phyloP scores from a whole-genome alignment of 2,113 vertebrate genomes.

The Prinia subflava region DNA sequence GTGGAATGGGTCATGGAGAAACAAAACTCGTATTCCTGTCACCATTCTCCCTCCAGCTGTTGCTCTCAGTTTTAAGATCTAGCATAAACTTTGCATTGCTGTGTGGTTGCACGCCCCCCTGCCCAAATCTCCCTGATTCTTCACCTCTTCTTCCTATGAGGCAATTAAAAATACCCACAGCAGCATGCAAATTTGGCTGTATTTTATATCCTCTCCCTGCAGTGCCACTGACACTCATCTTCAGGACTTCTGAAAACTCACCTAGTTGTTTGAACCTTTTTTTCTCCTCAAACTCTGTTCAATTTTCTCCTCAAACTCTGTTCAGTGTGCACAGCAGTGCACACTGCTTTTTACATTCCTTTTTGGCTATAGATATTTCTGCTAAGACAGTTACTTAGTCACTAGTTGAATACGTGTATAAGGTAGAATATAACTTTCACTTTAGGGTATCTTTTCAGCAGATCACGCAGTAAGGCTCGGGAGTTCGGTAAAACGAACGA shows the following conservation, averaged over 20 bases:
- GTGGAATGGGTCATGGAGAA: not conserved
- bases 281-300: not conserved
- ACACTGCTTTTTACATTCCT: not conserved
- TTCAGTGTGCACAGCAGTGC: no score
- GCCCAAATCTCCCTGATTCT: not conserved
- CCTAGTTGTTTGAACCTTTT: not conserved
- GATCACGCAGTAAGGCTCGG: accelerated
- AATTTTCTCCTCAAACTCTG: not conserved
- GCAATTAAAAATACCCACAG: not conserved
- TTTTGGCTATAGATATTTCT: not conserved
- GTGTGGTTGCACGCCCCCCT: not conserved
- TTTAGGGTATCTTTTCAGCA: no score
- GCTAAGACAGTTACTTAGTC: not conserved
- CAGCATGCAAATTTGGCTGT: not conserved
- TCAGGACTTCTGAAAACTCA: not conserved
- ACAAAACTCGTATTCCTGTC: not conserved
- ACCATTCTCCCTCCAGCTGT: not conserved
- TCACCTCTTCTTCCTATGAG: not conserved
- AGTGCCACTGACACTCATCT: not conserved
- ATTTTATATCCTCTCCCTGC: not conserved
- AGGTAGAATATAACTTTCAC: not conserved
- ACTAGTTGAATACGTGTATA: no score
- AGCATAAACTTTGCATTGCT: not conserved
- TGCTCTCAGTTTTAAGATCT: not conserved
- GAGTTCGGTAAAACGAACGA: accelerated